Conservation (phyloP, 2,888 invertebrate genomes). For the Fabriciana adippe region DNA sequence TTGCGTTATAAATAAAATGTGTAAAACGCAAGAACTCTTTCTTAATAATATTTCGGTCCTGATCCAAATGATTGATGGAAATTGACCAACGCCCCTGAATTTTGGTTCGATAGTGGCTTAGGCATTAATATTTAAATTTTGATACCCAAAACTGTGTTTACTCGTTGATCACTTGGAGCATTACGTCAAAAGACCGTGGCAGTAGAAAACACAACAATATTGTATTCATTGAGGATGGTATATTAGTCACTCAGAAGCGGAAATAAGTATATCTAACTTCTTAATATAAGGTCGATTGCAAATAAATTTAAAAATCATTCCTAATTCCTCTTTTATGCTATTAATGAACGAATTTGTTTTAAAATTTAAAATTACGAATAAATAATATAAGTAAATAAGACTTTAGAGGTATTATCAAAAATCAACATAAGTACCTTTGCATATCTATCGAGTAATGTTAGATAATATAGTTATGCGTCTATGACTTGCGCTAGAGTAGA, state of each 20-base stretch:
- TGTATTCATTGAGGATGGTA: conserved; percentile 37
- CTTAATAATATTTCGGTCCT: conserved; percentile 37
- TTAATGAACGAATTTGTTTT: too few relatives aligned
- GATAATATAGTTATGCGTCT: background rate
- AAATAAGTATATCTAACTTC: background rate
- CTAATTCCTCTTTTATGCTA: too few relatives aligned
- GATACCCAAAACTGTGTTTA: conserved; percentile 46
- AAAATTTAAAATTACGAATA: too few relatives aligned
- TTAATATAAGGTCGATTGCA: too few relatives aligned
- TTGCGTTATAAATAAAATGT: conserved; percentile 35
- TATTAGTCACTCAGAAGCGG: conserved; percentile 24
- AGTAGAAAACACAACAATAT: conserved; percentile 45
- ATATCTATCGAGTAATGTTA: background rate
- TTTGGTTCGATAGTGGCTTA: conserved; percentile 37
- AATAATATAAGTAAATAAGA: too few relatives aligned
- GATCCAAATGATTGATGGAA: conserved; percentile 43
- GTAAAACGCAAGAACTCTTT: conserved; percentile 35
- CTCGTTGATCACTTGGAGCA: conserved; percentile 44
- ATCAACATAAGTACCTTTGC: background rate
- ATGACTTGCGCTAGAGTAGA: conserved; percentile 36
- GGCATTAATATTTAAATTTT: conserved; percentile 45
- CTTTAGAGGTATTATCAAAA: too few relatives aligned
- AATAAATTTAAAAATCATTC: too few relatives aligned
- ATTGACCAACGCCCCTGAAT: conserved; percentile 43
- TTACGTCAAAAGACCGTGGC: conserved; percentile 45